Evolutionary conservation across 2,797 vertebrate species (phyloP).

Genomic region (Hippoglossus hippoglossus): DNA sequence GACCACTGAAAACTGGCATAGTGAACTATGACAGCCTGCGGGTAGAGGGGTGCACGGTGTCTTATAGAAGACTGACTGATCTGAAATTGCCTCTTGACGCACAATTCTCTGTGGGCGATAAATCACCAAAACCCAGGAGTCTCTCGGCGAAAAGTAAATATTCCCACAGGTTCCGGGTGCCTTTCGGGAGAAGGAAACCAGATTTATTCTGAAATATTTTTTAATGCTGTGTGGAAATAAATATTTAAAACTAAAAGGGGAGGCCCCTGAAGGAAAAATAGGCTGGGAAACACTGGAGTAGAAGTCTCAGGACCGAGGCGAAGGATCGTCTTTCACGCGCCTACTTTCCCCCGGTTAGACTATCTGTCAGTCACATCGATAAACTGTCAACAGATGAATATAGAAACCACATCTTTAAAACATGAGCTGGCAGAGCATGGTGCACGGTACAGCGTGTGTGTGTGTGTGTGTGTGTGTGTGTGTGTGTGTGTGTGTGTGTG

Average conservation of each 20-base stretch:
- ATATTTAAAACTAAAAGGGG: slow-evolving; percentile 48
- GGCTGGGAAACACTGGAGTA: slow-evolving; percentile 19
- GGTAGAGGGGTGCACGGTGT: slow-evolving; percentile 9
- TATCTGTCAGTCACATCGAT: slow-evolving; percentile 71
- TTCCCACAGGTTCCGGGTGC: slow-evolving; percentile 34
- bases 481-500: neutral
- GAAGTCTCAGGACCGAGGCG: slow-evolving; percentile 45
- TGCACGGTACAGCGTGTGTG: slow-evolving; percentile 18
- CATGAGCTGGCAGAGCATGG: slow-evolving; percentile 63
- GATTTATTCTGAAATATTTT: slow-evolving; percentile 52
- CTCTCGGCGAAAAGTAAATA: slow-evolving; percentile 54
- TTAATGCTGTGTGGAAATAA: slow-evolving; percentile 53
- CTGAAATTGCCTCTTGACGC: slow-evolving; percentile 58
- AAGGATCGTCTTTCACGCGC: slow-evolving; percentile 52
- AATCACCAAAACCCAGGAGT: slow-evolving; percentile 19
- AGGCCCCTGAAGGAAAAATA: slow-evolving; percentile 40
- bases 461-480: neutral
- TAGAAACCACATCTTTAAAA: slow-evolving; percentile 76
- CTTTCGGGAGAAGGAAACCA: slow-evolving; percentile 17
- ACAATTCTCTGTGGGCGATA: slow-evolving; percentile 36
- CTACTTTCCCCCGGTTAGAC: slow-evolving; percentile 63
- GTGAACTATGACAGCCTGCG: slow-evolving; percentile 37
- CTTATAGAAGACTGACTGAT: slow-evolving; percentile 48
- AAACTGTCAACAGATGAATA: slow-evolving; percentile 70
- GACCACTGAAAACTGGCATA: slow-evolving; percentile 22